Base-by-base conservation (phyloP, 2,113 vertebrate species). In the Nesoenas mayeri region DNA sequence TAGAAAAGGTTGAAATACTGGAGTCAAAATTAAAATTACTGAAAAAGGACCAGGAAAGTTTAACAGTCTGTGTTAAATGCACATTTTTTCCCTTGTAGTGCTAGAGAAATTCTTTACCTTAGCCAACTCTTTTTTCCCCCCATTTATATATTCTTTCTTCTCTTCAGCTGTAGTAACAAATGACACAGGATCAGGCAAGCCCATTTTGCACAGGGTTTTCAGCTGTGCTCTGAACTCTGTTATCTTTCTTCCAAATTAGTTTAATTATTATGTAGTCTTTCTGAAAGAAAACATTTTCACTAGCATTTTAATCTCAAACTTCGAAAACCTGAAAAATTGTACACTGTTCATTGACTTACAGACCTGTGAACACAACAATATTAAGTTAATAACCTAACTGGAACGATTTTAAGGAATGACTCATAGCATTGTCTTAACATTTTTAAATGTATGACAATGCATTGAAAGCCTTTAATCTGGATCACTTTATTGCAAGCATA, bases 11-110 rank as follows among this genome's bases (percentile, higher is more conserved):
- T 77, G 11, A 26, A 51, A 72, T 69, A 79, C 4, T n/a, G 15
- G 2, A 80, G 1, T 5, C 20, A 85, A 89, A 79, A 89, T 8
- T 4, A 73, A 91, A 86, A 48, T 2, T 48, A 5, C 9, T 38
- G 12, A 10, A 65, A 70, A 81, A 70, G 9, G 13, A 17, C 20
- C n/a, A 51, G 6, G 13, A 51, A 66, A 4, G 7, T 65, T 79
- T 70, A 81, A 79, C 6, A 62, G 25, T 56, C 22, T 65, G 6
- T 44, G 25, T 50, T 61, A 48, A 77, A 67, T 8, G 7, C 0
- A 9, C 7, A 40, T 50, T 34, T 29, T 16, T 16, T 1, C 7
- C 18, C 4, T 4, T 24, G 5, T 11, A 5, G 7, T 22, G 7
- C 47, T 48, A 40, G 5, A 66, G 12, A 88, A 67, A 34, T 74